Percentiles rank a stretch among this genome's conserved stretches.
Conservation (phyloP, 35 echinoderm and acorn worm genomes). For the Heliocidaris erythrogramma region DNA sequence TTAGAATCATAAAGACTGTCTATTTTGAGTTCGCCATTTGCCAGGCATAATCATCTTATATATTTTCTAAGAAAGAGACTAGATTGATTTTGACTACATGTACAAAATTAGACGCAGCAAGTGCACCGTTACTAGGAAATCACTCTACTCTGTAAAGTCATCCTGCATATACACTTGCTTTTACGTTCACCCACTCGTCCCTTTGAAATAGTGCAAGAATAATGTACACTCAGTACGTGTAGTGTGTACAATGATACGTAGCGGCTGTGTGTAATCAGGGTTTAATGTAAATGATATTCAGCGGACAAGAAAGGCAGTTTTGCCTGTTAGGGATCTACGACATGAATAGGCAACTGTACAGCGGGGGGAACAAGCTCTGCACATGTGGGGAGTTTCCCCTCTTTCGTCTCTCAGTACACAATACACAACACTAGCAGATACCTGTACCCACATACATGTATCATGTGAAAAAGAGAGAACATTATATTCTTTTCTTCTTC, state of each 20-base stretch:
- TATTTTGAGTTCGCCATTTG: neutral
- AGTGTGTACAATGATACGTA: neutral
- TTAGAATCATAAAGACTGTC: neutral
- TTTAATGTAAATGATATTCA: conserved; percentile 14
- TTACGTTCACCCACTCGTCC: neutral
- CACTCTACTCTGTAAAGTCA: neutral
- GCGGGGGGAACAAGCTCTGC: neutral
- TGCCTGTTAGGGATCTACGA: neutral
- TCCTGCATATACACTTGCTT: neutral
- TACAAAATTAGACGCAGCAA: neutral
- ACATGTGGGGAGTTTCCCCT: neutral
- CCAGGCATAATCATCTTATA: neutral
- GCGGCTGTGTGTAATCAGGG: neutral
- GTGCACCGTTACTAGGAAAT: neutral
- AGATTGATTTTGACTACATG: neutral
- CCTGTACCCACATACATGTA: neutral
- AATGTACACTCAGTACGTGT: neutral
- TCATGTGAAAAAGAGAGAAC: neutral
- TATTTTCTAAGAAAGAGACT: neutral
- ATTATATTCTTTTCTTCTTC: neutral
- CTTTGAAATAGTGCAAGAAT: neutral
- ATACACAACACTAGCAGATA: neutral
- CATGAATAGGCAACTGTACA: neutral
- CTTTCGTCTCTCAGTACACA: neutral
- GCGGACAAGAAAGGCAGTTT: neutral